These are phyloP conservation scores for Tetramorium simillimum DNA, from an alignment of 1,140 invertebrate genomes.

Conservation along the genomic window DNA sequence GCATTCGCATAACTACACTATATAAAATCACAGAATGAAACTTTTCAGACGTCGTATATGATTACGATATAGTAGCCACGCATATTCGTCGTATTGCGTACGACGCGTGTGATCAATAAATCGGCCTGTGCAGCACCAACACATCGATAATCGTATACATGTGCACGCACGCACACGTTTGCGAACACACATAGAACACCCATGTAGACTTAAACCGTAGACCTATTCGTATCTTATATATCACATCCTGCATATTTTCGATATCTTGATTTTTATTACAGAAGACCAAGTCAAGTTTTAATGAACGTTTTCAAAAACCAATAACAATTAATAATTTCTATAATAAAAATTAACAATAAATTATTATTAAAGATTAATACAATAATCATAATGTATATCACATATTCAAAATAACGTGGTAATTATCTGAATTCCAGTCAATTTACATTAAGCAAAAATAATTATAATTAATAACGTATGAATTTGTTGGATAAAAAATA, in stretches of 20 bases:
- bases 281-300: neutral
- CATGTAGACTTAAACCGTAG: constrained; percentile 43
- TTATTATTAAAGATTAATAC: constrained; percentile 2
- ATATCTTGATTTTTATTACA: constrained; percentile 6
- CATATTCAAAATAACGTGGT: neutral
- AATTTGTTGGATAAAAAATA: neutral
- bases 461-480: neutral
- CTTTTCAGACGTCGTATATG: constrained; percentile 58
- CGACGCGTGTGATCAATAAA: constrained; percentile 84
- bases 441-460: constrained; percentile 1
- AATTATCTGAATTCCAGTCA: neutral
- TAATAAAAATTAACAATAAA: constrained; percentile 1
- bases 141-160: constrained; percentile 67
- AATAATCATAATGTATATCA: neutral
- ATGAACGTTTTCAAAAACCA: neutral
- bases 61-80: constrained; percentile 63
- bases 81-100: constrained; percentile 80
- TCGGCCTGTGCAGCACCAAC: constrained; percentile 79
- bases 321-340: neutral
- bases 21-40: constrained; percentile 55
- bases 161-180: constrained; percentile 66
- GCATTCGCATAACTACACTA: neutral
- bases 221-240: neutral
- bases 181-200: constrained; percentile 51
- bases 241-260: neutral